These are phyloP conservation scores for Xestoiulus laeticollis DNA, from an alignment of 2,888 invertebrate genomes.

Conservation along the genomic window DNA sequence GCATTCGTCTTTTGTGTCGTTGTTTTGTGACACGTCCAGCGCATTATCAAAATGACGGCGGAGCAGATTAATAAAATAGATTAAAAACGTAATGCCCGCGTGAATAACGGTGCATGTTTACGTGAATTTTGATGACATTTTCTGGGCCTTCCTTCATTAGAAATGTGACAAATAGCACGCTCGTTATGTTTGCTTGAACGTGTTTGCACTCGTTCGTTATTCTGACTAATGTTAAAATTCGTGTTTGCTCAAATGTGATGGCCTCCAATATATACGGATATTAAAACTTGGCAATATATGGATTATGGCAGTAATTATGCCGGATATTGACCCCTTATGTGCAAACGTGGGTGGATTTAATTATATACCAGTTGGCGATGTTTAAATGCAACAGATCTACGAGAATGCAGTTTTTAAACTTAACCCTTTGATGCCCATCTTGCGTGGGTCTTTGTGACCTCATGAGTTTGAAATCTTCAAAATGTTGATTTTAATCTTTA, in stretches of 20 bases:
- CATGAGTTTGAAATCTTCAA: too few relatives aligned
- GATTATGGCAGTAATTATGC: neutral
- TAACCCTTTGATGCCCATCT: too few relatives aligned
- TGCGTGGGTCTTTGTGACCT: too few relatives aligned
- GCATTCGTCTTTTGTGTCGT: neutral
- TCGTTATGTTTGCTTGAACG: neutral
- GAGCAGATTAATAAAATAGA: neutral
- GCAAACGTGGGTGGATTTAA: neutral
- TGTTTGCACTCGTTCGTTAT: neutral
- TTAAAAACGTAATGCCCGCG: neutral
- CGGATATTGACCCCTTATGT: neutral
- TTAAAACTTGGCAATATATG: neutral
- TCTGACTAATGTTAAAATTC: neutral
- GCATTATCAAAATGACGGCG: neutral
- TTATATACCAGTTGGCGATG: neutral
- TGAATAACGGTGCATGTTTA: neutral
- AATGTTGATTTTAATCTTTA: too few relatives aligned
- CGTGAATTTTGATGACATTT: slow-evolving; percentile 9
- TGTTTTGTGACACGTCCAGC: neutral
- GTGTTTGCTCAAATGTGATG: neutral
- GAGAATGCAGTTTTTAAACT: too few relatives aligned
- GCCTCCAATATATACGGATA: neutral
- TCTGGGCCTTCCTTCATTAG: neutral
- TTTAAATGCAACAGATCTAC: too few relatives aligned
- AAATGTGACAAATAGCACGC: neutral